Conservation (phyloP, 1,140 invertebrate species). For the Scaptomyza graminum region DNA sequence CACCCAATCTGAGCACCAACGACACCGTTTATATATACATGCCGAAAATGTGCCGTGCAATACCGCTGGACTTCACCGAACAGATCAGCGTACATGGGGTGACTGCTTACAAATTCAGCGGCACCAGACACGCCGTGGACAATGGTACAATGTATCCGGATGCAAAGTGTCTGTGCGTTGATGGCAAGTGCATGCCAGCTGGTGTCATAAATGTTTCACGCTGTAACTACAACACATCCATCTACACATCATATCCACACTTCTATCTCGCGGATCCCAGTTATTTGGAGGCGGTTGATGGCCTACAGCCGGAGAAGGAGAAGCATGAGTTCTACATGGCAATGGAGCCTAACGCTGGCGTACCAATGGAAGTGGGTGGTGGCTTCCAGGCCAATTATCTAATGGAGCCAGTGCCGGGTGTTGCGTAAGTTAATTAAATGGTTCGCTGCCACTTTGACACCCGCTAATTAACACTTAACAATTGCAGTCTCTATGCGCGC, state of each 20-base stretch:
- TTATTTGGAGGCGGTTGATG: constrained; percentile 87
- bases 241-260: constrained; percentile 93
- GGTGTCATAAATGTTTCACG: constrained; percentile 88
- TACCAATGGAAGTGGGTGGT: constrained; percentile 89
- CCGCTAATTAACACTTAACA: constrained; percentile 43
- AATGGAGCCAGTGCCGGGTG: constrained; percentile 86
- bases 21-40: constrained; percentile 87
- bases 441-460: neutral
- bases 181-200: constrained; percentile 87
- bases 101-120: constrained; percentile 86
- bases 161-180: constrained; percentile 89
- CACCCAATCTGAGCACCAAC: constrained; percentile 86
- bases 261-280: constrained; percentile 91
- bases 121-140: constrained; percentile 85
- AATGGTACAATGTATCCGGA: constrained; percentile 86
- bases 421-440: constrained; percentile 85
- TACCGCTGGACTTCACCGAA: constrained; percentile 86
- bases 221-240: constrained; percentile 89
- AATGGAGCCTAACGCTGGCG: constrained; percentile 89
- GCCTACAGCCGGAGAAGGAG: constrained; percentile 88
- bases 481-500: constrained; percentile 87
- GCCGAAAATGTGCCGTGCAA: constrained; percentile 88
- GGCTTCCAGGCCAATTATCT: constrained; percentile 91
- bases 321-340: constrained; percentile 89
- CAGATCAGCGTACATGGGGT: constrained; percentile 85